phyloP scores from a whole-genome alignment of 2,113 vertebrate genomes.

The Acinonyx jubatus region DNA sequence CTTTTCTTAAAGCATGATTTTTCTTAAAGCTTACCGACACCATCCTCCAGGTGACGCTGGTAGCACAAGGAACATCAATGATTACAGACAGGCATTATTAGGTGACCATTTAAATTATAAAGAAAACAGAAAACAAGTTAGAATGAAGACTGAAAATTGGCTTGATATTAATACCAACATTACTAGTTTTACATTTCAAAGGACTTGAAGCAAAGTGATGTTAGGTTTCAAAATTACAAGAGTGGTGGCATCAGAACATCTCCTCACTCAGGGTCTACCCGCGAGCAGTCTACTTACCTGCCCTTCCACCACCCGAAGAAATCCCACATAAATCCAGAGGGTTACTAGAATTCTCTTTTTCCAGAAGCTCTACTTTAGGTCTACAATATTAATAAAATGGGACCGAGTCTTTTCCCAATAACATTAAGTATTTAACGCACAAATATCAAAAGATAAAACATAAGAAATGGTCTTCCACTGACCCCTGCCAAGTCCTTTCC shows the following conservation, averaged over 20 bases:
- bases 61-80: conserved; percentile 4
- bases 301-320: background rate
- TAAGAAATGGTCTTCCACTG: background rate
- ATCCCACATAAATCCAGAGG: background rate
- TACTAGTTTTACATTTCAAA: background rate
- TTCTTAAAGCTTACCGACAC: conserved; percentile 49
- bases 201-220: background rate
- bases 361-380: background rate
- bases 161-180: background rate
- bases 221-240: conserved; percentile 32
- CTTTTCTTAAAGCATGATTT: conserved; percentile 4
- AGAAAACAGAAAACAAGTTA: conserved; percentile 40
- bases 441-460: background rate
- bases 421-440: conserved; percentile 22
- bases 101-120: conserved; percentile 33
- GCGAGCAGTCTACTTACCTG: conserved; percentile 40
- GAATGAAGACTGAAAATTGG: background rate
- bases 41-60: conserved; percentile 63
- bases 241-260: background rate
- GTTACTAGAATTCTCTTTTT: background rate
- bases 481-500: background rate
- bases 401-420: background rate
- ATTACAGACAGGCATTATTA: conserved; percentile 1
- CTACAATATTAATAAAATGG: background rate
- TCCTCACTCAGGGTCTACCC: background rate